Percentiles rank a stretch among this genome's conserved stretches.
These are phyloP conservation scores for Aspidoscelis tigris DNA, from an alignment of 2,113 vertebrate species.

Conservation along the genomic window DNA sequence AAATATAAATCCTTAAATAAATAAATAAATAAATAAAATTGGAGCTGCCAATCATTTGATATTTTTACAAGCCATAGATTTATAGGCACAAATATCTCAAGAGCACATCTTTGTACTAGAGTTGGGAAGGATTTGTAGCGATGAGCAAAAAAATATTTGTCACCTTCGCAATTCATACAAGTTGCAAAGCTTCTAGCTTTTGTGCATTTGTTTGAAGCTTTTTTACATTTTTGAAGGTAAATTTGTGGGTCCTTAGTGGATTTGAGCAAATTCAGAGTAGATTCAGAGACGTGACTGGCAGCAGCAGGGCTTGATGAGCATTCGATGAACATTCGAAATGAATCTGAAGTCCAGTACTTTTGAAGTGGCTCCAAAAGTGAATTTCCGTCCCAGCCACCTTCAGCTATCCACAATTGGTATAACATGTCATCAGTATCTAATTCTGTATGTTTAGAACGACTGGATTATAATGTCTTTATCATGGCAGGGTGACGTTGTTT, in stretches of 20 bases:
- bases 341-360: too few species aligned
- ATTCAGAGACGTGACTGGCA: background rate
- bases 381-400: background rate
- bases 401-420: background rate
- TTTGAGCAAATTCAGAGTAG: too few species aligned
- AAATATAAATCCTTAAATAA: too few species aligned
- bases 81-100: background rate
- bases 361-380: too few species aligned
- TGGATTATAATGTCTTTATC: background rate
- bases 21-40: too few species aligned
- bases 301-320: too few species aligned
- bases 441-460: background rate
- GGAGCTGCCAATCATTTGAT: background rate
- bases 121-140: background rate
- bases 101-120: background rate
- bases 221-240: too few species aligned
- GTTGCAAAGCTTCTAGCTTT: too few species aligned
- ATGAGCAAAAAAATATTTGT: background rate
- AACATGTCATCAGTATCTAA: background rate
- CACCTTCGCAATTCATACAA: background rate
- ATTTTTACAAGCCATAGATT: constrained; percentile 6
- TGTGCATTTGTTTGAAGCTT: too few species aligned
- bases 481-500: background rate
- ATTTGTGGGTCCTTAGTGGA: too few species aligned
- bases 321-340: too few species aligned